These are phyloP conservation scores for Takifugu bimaculatus DNA, from an alignment of 2,113 vertebrate genomes.

Conservation along the genomic window DNA sequence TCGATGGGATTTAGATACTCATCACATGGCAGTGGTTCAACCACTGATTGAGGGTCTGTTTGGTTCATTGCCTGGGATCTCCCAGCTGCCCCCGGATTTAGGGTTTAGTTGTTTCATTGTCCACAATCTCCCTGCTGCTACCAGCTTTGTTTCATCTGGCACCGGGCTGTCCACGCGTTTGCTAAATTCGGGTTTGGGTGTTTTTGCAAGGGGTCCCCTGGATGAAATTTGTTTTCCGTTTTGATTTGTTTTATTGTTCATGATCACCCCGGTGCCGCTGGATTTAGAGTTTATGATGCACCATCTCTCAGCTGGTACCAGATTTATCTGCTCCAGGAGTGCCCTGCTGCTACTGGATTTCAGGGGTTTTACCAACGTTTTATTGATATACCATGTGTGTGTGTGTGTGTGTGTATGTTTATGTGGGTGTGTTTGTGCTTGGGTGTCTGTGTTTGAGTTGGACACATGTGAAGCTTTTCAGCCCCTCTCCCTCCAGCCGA, in stretches of 20 bases:
- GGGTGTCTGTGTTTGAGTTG: too few species aligned
- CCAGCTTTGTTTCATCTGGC: slow-evolving; percentile 51
- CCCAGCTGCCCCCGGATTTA: slow-evolving; percentile 63
- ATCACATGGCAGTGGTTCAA: slow-evolving; percentile 28
- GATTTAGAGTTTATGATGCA: slow-evolving; percentile 30
- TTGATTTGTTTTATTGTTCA: slow-evolving; percentile 23
- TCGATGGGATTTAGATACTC: slow-evolving; percentile 57
- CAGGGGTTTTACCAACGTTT: slow-evolving; percentile 20
- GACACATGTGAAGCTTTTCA: slow-evolving; percentile 41
- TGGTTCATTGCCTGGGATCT: slow-evolving; percentile 55
- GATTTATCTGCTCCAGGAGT: slow-evolving; percentile 32
- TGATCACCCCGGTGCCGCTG: slow-evolving; percentile 22
- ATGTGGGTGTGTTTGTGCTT: slow-evolving; percentile 30
- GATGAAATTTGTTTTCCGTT: slow-evolving; percentile 37
- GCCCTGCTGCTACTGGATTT: slow-evolving; percentile 37
- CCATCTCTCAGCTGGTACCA: slow-evolving; percentile 32
- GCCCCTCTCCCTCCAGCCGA: slow-evolving; percentile 16
- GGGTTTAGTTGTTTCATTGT: slow-evolving; percentile 57
- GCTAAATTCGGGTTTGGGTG: slow-evolving; percentile 46
- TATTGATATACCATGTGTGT: slow-evolving; percentile 46
- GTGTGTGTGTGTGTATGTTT: too few species aligned
- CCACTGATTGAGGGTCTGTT: slow-evolving; percentile 42
- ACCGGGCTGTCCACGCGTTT: slow-evolving; percentile 25
- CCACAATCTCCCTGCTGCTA: slow-evolving; percentile 29
- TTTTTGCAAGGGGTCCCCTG: slow-evolving; percentile 28